phyloP scores from a whole-genome alignment of 1,140 invertebrate genomes.

The Prorops nasuta region DNA sequence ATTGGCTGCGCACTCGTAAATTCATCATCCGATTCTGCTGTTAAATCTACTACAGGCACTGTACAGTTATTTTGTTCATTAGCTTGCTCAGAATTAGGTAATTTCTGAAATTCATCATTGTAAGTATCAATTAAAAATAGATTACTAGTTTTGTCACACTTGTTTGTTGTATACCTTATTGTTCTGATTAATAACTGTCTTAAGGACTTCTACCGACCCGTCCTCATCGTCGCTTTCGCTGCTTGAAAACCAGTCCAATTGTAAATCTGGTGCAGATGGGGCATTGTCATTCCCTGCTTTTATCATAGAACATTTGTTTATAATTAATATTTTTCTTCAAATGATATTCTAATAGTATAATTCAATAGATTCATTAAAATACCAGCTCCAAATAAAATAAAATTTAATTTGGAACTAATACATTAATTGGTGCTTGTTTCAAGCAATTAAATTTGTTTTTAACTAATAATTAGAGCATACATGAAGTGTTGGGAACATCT shows the following conservation, averaged over 20 bases:
- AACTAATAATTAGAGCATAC: too few species aligned
- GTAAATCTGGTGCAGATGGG: constrained; percentile 73
- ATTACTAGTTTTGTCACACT: constrained; percentile 16
- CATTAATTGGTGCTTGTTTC: too few species aligned
- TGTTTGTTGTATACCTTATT: constrained; percentile 27
- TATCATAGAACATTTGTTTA: constrained; percentile 9
- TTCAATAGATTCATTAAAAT: too few species aligned
- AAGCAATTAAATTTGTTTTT: too few species aligned
- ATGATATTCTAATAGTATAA: too few species aligned
- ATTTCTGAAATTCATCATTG: constrained; percentile 27
- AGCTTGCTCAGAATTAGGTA: constrained; percentile 28
- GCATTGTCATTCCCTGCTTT: constrained; percentile 53
- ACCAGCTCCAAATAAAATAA: too few species aligned
- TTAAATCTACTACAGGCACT: constrained; percentile 66
- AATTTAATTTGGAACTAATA: too few species aligned
- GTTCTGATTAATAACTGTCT: constrained; percentile 46
- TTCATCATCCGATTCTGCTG: constrained; percentile 66
- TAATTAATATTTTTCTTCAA: too few species aligned
- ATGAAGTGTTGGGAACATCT: constrained; percentile 18
- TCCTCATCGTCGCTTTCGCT: constrained; percentile 59
- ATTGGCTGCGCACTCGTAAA: too few species aligned
- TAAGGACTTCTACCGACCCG: constrained; percentile 61
- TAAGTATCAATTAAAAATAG: too few species aligned
- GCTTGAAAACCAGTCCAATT: constrained; percentile 72
- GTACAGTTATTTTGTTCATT: constrained; percentile 38